Evolutionary conservation across 2,888 invertebrate species (phyloP), one percentile per base, ranked within the genome.

Genomic region (Noctua pronuba): DNA sequence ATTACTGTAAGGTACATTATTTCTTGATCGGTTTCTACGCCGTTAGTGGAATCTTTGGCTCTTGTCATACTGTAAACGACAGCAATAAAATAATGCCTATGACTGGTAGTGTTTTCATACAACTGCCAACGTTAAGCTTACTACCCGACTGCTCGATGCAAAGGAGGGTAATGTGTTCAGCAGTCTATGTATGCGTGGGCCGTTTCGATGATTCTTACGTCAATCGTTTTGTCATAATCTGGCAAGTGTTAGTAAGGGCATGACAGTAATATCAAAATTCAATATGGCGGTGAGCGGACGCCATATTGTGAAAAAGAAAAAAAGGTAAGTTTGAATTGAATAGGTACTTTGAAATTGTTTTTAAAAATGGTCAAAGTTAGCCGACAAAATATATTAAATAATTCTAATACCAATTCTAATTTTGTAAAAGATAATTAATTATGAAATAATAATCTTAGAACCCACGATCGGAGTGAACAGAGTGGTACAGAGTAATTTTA

Each of bases 401-500:
- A 52, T 52, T 55, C 13, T 4, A n/a, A n/a, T 4, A n/a, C 1
- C 55, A n/a, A n/a, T n/a, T 24, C 7, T 0, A 41, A n/a, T 41
- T 11, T 24, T 3, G 52, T 52, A 24, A 24, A 52, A 52, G 10
- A 52, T 24, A 24, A 52, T 24, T 3, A 52, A 52, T 11, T 52
- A 24, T 52, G 1, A n/a, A 35, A 31, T 16, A 13, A 35, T 0
- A 38, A 31, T 60, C 21, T 38, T 2, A 24, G 38, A 77, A 41
- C 16, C 16, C 31, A 58, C 35, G 35, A 70, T 46, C 21, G 8
- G 21, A 38, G n/a, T 35, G 52, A 55, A 38, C n/a, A n/a, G n/a
- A n/a, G 16, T 75, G 31, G 70, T 80, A 86, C 1, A n/a, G n/a
- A 46, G 66, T 76, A 74, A 73, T 84, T 88, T 86, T 84, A 87